These are phyloP conservation scores for Otolemur crassicaudatus DNA, from an alignment of 2,797 vertebrate genomes.

Conservation along the genomic window DNA sequence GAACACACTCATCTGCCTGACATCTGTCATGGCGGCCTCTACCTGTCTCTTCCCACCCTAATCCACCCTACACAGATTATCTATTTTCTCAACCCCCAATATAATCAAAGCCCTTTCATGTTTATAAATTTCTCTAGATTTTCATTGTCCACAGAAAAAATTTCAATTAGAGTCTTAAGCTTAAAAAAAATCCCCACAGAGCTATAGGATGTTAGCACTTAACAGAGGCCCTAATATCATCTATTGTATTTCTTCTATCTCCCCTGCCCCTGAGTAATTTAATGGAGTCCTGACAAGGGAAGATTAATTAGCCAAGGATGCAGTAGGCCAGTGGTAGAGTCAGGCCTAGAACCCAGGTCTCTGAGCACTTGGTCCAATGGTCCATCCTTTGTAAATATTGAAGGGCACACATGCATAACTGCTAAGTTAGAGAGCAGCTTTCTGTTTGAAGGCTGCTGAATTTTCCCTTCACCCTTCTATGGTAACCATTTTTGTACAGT, in stretches of 20 bases:
- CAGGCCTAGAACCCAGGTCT: neutral
- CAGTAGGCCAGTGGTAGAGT: neutral
- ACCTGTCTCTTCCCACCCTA: neutral
- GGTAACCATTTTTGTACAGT: slow-evolving; percentile 40
- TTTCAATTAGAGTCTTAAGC: neutral
- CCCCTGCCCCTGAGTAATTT: neutral
- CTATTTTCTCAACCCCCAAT: neutral
- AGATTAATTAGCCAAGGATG: neutral
- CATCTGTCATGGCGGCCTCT: neutral
- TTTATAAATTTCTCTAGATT: neutral
- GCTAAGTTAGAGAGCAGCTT: neutral
- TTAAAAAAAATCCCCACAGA: neutral
- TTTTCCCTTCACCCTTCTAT: neutral
- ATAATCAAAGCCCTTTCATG: neutral
- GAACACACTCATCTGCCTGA: neutral
- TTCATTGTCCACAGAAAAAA: neutral
- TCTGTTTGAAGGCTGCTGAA: neutral
- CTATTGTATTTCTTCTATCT: neutral
- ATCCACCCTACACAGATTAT: neutral
- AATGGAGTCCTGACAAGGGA: neutral
- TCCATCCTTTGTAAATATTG: neutral
- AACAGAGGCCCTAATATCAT: neutral
- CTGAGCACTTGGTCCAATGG: no score
- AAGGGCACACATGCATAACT: neutral
- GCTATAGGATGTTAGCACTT: neutral